A percentile compares a stretch with the other conserved stretches of the same genome.
phyloP scores from a whole-genome alignment of 2,113 vertebrate species.

The Struthio camelus region DNA sequence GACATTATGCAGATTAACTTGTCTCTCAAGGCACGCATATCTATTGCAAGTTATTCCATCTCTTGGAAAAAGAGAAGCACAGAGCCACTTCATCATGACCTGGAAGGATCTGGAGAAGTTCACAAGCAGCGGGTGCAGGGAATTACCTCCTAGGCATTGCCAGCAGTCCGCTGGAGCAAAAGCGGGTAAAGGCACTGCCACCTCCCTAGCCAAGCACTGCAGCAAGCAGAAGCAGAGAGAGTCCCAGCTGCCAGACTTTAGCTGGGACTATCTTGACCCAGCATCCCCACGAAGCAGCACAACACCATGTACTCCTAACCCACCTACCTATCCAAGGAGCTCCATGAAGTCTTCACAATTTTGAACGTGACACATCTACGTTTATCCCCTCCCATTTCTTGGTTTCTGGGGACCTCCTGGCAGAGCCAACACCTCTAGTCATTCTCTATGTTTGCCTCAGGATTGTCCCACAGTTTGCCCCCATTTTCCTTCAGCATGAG shows the following conservation, averaged over 20 bases:
- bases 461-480: not conserved
- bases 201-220: not conserved
- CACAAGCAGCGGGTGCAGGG: not conserved
- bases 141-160: not conserved
- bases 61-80: not conserved
- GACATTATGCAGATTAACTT: not conserved
- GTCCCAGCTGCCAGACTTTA: not conserved
- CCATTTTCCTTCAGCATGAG: not conserved
- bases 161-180: not conserved
- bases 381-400: not conserved
- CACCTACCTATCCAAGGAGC: not conserved
- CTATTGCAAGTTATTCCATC: not conserved
- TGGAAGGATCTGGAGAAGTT: not conserved
- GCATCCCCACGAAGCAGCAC: not conserved
- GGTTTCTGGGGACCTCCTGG: not conserved
- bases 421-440: not conserved
- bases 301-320: not conserved
- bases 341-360: not conserved
- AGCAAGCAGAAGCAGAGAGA: not conserved
- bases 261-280: too few species aligned
- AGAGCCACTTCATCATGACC: not conserved
- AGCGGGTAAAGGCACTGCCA: not conserved
- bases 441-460: not conserved
- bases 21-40: not conserved
- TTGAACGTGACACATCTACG: not conserved